Evolutionary conservation across 2,888 invertebrate species (phyloP).

Genomic region (Chrysopilus asiliformis): DNA sequence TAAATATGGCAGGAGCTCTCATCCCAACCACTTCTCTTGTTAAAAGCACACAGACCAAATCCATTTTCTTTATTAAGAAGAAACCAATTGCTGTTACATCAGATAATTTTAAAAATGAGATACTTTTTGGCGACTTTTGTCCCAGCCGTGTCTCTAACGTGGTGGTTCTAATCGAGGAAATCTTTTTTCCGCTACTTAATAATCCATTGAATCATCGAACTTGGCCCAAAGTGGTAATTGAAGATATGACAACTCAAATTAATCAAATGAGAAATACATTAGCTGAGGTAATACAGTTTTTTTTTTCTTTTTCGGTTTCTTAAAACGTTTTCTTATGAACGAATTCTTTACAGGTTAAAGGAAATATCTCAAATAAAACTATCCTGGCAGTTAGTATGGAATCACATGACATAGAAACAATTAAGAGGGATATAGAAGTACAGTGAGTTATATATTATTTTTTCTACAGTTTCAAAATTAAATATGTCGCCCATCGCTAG

Average conservation of each 20-base stretch:
- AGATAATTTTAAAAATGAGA: conserved; percentile 32
- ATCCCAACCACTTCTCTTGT: conserved; percentile 34
- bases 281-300: conserved; percentile 39
- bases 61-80: conserved; percentile 43
- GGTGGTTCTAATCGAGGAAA: conserved; percentile 54
- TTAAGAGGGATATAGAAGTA: too few species aligned
- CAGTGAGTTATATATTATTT: too few species aligned
- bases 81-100: conserved; percentile 31
- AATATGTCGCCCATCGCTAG: too few species aligned
- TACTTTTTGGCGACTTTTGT: conserved; percentile 61
- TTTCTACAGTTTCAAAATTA: too few species aligned
- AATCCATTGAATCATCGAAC: conserved; percentile 52
- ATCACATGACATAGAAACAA: too few species aligned
- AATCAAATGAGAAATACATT: conserved; percentile 52
- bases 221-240: conserved; percentile 59
- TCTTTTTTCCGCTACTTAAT: conserved; percentile 57
- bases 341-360: conserved; percentile 36
- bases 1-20: conserved; percentile 37
- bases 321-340: too few species aligned
- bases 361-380: conserved; percentile 78
- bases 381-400: conserved; percentile 76
- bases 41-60: conserved; percentile 29
- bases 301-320: background rate
- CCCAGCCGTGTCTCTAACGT: conserved; percentile 59
- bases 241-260: conserved; percentile 57